phyloP scores from a whole-genome alignment of 30 jellyfish, hydroid and myxozoan species.

The Nemopilema nomurai region DNA sequence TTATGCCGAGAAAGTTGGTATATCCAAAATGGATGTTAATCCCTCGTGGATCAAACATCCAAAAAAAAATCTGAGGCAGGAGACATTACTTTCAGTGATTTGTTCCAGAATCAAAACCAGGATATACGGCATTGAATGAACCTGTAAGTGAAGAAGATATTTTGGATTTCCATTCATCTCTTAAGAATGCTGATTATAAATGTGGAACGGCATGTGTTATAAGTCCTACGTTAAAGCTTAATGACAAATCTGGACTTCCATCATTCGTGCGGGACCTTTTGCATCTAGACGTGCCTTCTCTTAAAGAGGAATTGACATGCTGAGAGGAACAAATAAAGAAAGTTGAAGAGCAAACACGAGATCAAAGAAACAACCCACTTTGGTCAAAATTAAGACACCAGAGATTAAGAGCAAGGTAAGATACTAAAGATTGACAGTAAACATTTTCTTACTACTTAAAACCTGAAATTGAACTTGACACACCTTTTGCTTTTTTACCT shows the following conservation, averaged over 20 bases:
- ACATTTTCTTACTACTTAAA: slow-evolving; percentile 10
- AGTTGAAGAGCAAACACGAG: slow-evolving; percentile 37
- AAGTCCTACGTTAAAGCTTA: slow-evolving; percentile 15
- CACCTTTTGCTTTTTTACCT: slow-evolving; percentile 1
- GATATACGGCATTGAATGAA: slow-evolving; percentile 33
- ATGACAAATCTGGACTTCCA: slow-evolving; percentile 34
- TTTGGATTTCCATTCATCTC: slow-evolving; percentile 36
- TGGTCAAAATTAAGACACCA: slow-evolving; percentile 20
- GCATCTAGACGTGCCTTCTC: slow-evolving; percentile 42
- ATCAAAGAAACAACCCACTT: slow-evolving; percentile 43
- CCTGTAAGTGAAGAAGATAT: slow-evolving; percentile 40
- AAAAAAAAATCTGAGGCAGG: slow-evolving; percentile 35
- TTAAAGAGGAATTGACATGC: slow-evolving; percentile 24
- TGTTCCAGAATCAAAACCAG: slow-evolving; percentile 45
- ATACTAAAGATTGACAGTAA: neutral
- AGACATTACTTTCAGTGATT: slow-evolving; percentile 24
- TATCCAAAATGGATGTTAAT: slow-evolving; percentile 33
- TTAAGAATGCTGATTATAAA: slow-evolving; percentile 32
- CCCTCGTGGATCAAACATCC: slow-evolving; percentile 53
- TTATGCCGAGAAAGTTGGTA: slow-evolving; percentile 37
- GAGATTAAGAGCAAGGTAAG: slow-evolving; percentile 19
- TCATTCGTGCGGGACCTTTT: slow-evolving; percentile 27
- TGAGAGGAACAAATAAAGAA: slow-evolving; percentile 22
- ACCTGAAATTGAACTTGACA: slow-evolving; percentile 10
- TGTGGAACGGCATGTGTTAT: slow-evolving; percentile 53